These are phyloP conservation scores for Sporophila hypoxantha DNA, from an alignment of 2,113 vertebrate species.

Conservation along the genomic window DNA sequence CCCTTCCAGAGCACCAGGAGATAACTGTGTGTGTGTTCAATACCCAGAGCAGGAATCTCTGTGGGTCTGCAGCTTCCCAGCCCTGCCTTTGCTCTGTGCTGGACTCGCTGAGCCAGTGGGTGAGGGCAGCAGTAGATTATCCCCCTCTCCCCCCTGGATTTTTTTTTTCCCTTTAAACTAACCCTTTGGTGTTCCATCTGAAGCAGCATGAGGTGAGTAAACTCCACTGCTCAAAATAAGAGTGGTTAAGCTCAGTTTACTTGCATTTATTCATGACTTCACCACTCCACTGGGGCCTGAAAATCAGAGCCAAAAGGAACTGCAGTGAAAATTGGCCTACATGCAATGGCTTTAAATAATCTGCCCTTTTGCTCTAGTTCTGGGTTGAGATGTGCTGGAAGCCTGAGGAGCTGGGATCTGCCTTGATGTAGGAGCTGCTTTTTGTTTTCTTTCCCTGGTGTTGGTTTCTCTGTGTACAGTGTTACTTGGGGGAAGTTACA, in stretches of 20 bases:
- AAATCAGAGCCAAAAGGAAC: conserved; percentile 62
- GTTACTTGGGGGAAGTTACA: neutral
- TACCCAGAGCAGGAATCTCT: neutral
- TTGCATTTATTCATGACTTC: conserved; percentile 66
- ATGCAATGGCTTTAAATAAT: conserved; percentile 61
- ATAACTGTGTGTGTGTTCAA: neutral
- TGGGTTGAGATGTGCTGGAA: conserved; percentile 34
- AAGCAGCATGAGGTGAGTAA: conserved; percentile 60
- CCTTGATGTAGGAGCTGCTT: conserved; percentile 15
- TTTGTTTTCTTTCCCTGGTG: conserved; percentile 17
- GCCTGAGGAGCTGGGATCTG: conserved; percentile 39
- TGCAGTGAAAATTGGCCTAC: conserved; percentile 60
- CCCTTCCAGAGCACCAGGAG: neutral
- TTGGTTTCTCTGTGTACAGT: neutral
- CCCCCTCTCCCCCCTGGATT: neutral
- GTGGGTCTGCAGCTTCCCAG: neutral
- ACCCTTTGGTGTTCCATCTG: conserved; percentile 47
- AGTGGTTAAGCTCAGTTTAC: conserved; percentile 61
- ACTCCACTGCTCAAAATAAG: conserved; percentile 56
- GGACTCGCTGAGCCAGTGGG: neutral
- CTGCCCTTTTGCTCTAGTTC: conserved; percentile 58
- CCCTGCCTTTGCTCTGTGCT: neutral
- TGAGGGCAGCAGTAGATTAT: conserved; percentile 5
- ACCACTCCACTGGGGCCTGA: conserved; percentile 58
- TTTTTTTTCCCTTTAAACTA: conserved; percentile 23